Evolutionary conservation across 2,797 vertebrate species (phyloP).

Genomic region (Sarcophilus harrisii): DNA sequence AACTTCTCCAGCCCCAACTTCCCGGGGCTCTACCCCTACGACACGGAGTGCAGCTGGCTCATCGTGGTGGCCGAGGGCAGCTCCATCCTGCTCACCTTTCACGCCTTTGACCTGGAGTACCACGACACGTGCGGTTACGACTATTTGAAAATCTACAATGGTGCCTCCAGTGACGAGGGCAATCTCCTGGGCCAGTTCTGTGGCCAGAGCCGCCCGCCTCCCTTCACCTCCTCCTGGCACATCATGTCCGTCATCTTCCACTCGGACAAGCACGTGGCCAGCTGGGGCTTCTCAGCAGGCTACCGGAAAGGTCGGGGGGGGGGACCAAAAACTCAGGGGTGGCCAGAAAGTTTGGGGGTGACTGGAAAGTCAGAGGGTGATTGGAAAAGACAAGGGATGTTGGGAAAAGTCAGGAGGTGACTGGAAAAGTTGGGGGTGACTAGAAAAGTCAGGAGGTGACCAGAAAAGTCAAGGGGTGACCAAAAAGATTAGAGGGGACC

Average conservation of each 20-base stretch:
- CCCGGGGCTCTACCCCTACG: conserved; percentile 94
- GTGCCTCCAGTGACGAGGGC: conserved; percentile 90
- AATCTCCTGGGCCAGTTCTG: conserved; percentile 97
- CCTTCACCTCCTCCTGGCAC: conserved; percentile 97
- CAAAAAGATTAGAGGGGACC: conserved; percentile 89
- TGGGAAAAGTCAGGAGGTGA: conserved; percentile 89
- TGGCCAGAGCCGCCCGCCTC: conserved; percentile 90
- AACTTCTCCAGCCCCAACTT: conserved; percentile 98
- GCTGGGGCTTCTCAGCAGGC: conserved; percentile 91
- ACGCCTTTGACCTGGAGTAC: conserved; percentile 95
- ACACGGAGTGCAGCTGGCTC: conserved; percentile 94
- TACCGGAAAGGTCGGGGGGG: conserved; percentile 93
- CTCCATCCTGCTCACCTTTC: conserved; percentile 94
- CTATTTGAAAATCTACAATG: conserved; percentile 97
- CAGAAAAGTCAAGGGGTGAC: conserved; percentile 89
- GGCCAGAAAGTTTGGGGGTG: not conserved
- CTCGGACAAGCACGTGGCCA: conserved; percentile 96
- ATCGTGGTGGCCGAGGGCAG: conserved; percentile 97
- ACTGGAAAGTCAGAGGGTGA: not conserved
- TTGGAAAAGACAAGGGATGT: conserved; percentile 89
- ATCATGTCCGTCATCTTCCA: conserved; percentile 96
- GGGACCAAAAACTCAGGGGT: conserved; percentile 79
- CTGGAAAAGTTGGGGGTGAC: conserved; percentile 79
- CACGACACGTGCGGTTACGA: conserved; percentile 93
- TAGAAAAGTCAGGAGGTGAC: not conserved